Evolutionary conservation across 2,888 invertebrate genomes (phyloP).

Genomic region (Tenthredo distinguenda): DNA sequence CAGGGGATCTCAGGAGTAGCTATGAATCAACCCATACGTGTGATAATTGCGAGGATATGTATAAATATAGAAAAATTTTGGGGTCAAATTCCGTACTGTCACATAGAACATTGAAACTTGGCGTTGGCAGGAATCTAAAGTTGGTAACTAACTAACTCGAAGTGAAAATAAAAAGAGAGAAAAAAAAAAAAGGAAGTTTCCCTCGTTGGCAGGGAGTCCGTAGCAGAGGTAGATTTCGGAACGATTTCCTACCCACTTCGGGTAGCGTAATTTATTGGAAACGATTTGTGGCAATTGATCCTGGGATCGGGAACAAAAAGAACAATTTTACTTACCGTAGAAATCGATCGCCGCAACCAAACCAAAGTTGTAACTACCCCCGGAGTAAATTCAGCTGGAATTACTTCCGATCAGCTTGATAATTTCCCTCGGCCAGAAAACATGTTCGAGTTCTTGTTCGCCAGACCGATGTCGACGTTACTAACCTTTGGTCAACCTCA

Average conservation of each 20-base stretch:
- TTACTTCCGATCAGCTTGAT: slow-evolving; percentile 49
- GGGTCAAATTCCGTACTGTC: not conserved
- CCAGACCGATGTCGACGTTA: slow-evolving; percentile 14
- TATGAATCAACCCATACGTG: not conserved
- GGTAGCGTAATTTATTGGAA: slow-evolving; percentile 47
- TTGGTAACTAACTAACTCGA: slow-evolving; percentile 32
- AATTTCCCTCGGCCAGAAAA: slow-evolving; percentile 40
- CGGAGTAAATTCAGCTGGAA: slow-evolving; percentile 40
- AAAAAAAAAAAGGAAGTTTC: slow-evolving; percentile 3
- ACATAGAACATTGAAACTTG: not conserved
- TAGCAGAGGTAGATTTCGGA: slow-evolving; percentile 25
- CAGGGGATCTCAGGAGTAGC: not conserved
- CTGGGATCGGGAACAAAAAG: slow-evolving; percentile 44
- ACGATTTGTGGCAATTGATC: slow-evolving; percentile 49
- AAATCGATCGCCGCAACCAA: slow-evolving; percentile 39
- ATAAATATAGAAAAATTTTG: not conserved
- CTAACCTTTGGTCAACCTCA: slow-evolving; percentile 34
- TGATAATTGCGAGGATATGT: not conserved
- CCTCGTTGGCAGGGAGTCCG: not conserved
- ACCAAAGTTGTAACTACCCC: slow-evolving; percentile 47
- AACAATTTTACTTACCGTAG: slow-evolving; percentile 35
- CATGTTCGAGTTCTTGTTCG: slow-evolving; percentile 39
- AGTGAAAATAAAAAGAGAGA: not conserved
- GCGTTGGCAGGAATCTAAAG: slow-evolving; percentile 20
- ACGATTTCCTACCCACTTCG: slow-evolving; percentile 40